Percentiles rank a stretch among this genome's conserved stretches.
Conservation (phyloP, 92 coral and sea anemone genomes). For the Phenganax stokvisi region DNA sequence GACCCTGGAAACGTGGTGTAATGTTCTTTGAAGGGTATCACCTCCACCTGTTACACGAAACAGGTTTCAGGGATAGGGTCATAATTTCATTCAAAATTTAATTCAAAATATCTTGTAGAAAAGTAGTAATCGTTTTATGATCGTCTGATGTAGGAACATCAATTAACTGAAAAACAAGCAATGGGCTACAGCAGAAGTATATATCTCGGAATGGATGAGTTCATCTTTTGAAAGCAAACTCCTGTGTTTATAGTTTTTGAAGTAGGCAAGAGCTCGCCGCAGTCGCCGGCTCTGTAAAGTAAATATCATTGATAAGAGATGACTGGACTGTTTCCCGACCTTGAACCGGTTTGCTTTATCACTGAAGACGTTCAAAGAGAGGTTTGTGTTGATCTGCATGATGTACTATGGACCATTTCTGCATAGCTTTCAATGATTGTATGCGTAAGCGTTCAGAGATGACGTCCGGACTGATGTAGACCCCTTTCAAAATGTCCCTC, state of each 20-base stretch:
- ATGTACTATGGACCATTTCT: neutral
- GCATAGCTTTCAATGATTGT: neutral
- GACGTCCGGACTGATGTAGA: no score
- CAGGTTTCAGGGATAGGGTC: no score
- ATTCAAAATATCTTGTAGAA: no score
- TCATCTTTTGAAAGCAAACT: neutral
- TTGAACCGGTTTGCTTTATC: slow-evolving; percentile 39
- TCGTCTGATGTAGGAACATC: neutral
- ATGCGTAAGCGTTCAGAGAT: neutral
- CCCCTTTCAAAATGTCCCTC: no score
- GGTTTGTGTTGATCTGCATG: slow-evolving; percentile 8
- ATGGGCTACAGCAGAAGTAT: neutral
- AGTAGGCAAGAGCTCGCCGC: neutral
- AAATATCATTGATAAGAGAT: neutral
- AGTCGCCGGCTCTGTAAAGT: neutral
- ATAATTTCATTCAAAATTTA: no score
- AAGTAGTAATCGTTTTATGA: no score
- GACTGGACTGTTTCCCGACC: slow-evolving; percentile 31
- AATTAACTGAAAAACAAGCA: neutral
- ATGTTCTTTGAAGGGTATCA: neutral
- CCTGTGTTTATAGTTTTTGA: neutral
- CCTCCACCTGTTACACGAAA: neutral
- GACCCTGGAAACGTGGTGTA: neutral
- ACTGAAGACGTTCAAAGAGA: slow-evolving; percentile 30
- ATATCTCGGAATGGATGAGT: neutral